phyloP scores from a whole-genome alignment of 2,888 invertebrate genomes.

The Orthosia gothica region DNA sequence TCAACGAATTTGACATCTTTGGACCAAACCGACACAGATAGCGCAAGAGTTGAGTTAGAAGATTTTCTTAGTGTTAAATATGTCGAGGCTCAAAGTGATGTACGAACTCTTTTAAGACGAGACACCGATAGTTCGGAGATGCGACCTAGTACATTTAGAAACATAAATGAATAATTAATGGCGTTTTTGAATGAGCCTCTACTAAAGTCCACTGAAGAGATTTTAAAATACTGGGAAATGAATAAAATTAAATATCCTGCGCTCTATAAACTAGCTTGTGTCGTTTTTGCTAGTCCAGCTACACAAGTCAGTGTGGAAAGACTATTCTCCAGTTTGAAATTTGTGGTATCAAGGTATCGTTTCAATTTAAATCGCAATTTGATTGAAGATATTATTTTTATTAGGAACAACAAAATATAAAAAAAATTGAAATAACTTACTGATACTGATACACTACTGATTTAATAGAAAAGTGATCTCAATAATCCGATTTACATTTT shows the following conservation, averaged over 20 bases:
- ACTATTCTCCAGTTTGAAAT: constrained; percentile 10
- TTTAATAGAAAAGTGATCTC: too few relatives aligned
- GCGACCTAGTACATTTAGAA: neutral
- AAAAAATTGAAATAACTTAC: too few relatives aligned
- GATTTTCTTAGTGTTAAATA: constrained; percentile 11
- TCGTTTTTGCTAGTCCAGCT: constrained; percentile 7
- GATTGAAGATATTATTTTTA: constrained; percentile 14
- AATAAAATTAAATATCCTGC: constrained; percentile 9
- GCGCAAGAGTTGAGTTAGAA: constrained; percentile 1
- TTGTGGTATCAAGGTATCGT: constrained; percentile 10
- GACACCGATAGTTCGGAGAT: neutral
- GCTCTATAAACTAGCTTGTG: constrained; percentile 5
- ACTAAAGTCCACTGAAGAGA: constrained; percentile 8
- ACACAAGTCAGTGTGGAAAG: constrained; percentile 12
- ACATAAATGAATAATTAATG: constrained; percentile 2
- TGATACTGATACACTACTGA: too few relatives aligned
- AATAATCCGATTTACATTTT: too few relatives aligned
- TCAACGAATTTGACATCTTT: constrained; percentile 1
- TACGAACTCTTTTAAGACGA: constrained; percentile 7
- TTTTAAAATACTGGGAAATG: constrained; percentile 8
- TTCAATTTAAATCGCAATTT: constrained; percentile 18
- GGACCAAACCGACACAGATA: constrained; percentile 2
- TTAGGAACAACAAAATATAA: constrained; percentile 8
- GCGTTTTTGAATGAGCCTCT: constrained; percentile 12
- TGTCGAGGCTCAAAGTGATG: neutral